phyloP scores from a whole-genome alignment of 2,888 invertebrate species.

The Drosophila recens region DNA sequence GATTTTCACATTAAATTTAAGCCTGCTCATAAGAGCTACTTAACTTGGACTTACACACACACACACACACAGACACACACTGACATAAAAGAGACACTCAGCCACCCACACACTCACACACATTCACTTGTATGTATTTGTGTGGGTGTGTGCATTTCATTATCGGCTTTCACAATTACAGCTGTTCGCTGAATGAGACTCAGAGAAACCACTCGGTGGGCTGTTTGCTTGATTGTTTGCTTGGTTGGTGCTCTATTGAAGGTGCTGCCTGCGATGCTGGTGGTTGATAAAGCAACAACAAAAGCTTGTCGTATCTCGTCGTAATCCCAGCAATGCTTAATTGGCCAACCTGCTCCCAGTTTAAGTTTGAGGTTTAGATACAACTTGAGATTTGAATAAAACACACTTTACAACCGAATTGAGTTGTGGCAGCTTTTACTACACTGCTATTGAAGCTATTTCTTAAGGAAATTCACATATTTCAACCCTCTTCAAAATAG shows the following conservation, averaged over 20 bases:
- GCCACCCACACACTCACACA: neutral
- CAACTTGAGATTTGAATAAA: constrained; percentile 1
- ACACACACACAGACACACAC: neutral
- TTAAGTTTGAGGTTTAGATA: neutral
- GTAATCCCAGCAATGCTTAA: constrained; percentile 3
- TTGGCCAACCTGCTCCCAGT: neutral
- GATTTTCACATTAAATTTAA: constrained; percentile 11
- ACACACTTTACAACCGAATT: neutral
- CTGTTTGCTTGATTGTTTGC: too few relatives aligned
- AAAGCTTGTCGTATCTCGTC: neutral
- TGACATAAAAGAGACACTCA: neutral
- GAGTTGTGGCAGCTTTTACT: neutral
- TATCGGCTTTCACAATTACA: constrained; percentile 19
- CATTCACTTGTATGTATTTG: constrained; percentile 4
- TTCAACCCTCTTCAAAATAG: too few relatives aligned
- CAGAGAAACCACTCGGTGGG: neutral
- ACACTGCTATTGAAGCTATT: neutral
- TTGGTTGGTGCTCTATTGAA: neutral
- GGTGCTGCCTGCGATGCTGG: neutral
- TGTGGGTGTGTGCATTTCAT: constrained; percentile 35
- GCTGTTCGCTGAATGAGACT: neutral
- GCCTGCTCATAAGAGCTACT: constrained; percentile 3
- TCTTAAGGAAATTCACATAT: too few relatives aligned
- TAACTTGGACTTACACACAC: neutral
- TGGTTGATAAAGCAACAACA: constrained; percentile 10